Base-by-base conservation (phyloP, 2,113 vertebrate species). In the Polyodon spathula region DNA sequence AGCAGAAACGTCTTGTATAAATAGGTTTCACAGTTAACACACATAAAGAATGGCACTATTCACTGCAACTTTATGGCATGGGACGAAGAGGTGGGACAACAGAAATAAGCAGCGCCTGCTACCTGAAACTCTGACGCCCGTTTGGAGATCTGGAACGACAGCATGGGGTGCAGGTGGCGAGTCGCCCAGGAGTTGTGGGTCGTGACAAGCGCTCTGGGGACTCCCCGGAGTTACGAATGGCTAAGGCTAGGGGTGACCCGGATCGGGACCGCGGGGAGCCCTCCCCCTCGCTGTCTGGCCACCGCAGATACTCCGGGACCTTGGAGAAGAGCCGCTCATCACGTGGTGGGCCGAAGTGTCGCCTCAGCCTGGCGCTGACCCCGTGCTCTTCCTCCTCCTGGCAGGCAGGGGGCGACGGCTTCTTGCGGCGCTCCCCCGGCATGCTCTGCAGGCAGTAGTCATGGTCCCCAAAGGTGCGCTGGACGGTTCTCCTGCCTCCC, bases 381-480 rank as follows among this genome's bases (percentile, higher is more conserved):
- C 40, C 73, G 2, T 62, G 75, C 1, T 68, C n/a, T n/a, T n/a
- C n/a, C n/a, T n/a, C n/a, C n/a, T n/a, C n/a, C n/a, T n/a, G 74
- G 72, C 14, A 77, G 68, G 55, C 73, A 65, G 67, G 77, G 74
- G 0, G 73, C 0, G 0, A n/a, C n/a, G 64, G 58, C 9, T 86
- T 84, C 73, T 82, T 86, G 72, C 75, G 52, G 59, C 72, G 59
- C 27, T 87, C 85, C 4, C 78, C 75, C 5, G 84, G 68, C n/a
- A n/a, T n/a, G 14, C 81, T 82, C 66, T 83, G 85, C 0, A 71
- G 89, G 80, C 96, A 98, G 84, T 98, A 98, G 80, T 98, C 95
- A 0, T 98, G 96, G 82, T 98, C 96, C 59, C 96, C 93, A 0
- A 97, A 97, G 50, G 79, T 83, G 42, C 83, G 75, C n/a, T 73